Percentiles rank a stretch among this genome's conserved stretches.
Conservation (phyloP, 2,113 vertebrate genomes). For the Tragelaphus strepsiceros region DNA sequence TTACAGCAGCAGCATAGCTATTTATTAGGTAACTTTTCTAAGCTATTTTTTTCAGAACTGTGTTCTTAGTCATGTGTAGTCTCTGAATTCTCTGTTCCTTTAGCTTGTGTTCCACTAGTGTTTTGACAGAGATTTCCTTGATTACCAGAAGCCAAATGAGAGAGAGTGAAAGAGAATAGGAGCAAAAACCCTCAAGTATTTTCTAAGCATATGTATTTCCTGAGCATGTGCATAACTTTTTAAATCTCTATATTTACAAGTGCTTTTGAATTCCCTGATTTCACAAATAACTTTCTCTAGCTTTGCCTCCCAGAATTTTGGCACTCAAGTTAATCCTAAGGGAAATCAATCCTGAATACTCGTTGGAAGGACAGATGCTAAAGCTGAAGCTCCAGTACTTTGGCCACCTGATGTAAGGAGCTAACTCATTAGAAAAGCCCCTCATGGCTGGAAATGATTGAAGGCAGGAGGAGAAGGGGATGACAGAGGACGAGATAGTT, state of each 20-base stretch:
- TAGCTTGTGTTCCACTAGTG: neutral
- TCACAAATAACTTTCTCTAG: neutral
- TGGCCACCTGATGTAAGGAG: neutral
- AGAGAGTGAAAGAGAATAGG: neutral
- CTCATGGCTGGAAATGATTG: neutral
- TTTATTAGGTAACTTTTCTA: neutral
- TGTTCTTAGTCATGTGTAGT: neutral
- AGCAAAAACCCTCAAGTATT: neutral
- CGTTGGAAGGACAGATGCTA: neutral
- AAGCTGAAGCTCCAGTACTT: neutral
- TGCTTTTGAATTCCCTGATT: neutral
- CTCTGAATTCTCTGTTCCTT: neutral
- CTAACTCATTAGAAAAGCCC: neutral
- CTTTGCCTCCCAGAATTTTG: neutral
- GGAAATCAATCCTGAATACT: neutral
- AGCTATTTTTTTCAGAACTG: neutral
- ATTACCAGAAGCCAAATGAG: neutral
- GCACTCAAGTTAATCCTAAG: neutral
- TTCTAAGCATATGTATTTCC: neutral
- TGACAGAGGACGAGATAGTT: neutral
- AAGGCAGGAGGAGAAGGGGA: neutral
- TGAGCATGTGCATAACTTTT: neutral
- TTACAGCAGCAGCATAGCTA: neutral
- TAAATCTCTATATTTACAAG: neutral
- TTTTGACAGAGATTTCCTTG: neutral